Evolutionary conservation across 2,113 vertebrate genomes (phyloP).

Genomic region (Sprattus sprattus): DNA sequence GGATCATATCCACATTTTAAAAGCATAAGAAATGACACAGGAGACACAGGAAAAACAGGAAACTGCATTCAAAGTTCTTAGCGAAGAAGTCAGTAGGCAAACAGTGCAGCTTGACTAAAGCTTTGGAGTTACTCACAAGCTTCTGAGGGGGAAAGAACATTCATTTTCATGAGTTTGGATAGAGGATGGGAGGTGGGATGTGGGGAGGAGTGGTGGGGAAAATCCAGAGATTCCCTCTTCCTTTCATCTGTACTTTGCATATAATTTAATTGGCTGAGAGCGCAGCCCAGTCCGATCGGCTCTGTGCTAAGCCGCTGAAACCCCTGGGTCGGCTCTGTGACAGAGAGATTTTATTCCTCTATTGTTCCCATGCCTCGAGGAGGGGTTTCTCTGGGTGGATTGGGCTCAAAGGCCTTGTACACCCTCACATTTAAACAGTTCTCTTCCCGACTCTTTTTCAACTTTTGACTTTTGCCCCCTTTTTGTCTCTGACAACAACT

Average conservation of each 20-base stretch:
- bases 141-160: neutral
- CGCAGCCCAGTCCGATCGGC: neutral
- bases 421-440: slow-evolving; percentile 15
- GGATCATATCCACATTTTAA: neutral
- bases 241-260: slow-evolving; percentile 34
- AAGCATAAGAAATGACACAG: neutral
- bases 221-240: slow-evolving; percentile 1
- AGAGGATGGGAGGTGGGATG: neutral
- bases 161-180: slow-evolving; percentile 4
- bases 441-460: neutral
- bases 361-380: neutral
- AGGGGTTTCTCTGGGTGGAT: neutral
- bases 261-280: slow-evolving; percentile 24
- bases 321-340: slow-evolving; percentile 25
- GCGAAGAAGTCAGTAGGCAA: neutral
- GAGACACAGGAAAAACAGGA: neutral
- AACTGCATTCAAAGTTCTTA: neutral
- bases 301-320: slow-evolving; percentile 15
- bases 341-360: slow-evolving; percentile 13
- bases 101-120: slow-evolving; percentile 13
- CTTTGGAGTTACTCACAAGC: neutral
- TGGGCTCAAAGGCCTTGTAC: slow-evolving; percentile 2
- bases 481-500: neutral
- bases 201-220: neutral
- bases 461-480: slow-evolving; percentile 8